Base-by-base conservation (phyloP, 1,140 invertebrate species). In the Ylistrum balloti region DNA sequence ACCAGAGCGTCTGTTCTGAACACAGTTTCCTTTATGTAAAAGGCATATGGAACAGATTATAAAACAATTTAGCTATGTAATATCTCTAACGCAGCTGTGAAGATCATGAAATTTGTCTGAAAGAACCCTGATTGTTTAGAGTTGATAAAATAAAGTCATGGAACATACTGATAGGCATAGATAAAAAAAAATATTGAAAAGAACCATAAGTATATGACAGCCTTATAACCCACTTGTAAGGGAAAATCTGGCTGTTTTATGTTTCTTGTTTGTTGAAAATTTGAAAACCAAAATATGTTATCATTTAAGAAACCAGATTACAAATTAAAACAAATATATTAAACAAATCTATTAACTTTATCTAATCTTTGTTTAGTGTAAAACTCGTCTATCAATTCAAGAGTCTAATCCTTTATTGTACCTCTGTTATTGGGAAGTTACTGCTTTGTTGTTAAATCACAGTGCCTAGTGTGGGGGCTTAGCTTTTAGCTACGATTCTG, bases 71-170 rank as follows among this genome's bases (percentile, higher is more conserved):
- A 74, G 56, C 5, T 9, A 74, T n/a, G 56, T 28, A 74, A 28
- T 74, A 74, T 74, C 56, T 28, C 56, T 28, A 74, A 74, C 22
- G 56, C 56, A 74, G 56, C 56, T 74, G 56, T 74, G n/a, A 74
- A 28, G 56, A 74, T 74, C n/a, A 74, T 74, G n/a, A 74, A 74
- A 74, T 74, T 74, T 74, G 22, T 28, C 56, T 74, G 56, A n/a
- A 74, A 28, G 22, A 5, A 74, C n/a, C 56, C 28, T 74, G n/a
- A 74, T 74, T 74, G 22, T 74, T 74, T 74, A 1, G 56, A 74
- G 56, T 74, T 74, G 56, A 74, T 74, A 74, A 74, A 74, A 74
- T 74, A 1, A 17, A 74, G 22, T 28, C n/a, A 5, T 74, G n/a
- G 56, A 74, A n/a, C n/a, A 74, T 74, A 74, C 9, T 74, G 56